Evolutionary conservation across 1,140 invertebrate species (phyloP).

Genomic region (Drosophila oshimai): DNA sequence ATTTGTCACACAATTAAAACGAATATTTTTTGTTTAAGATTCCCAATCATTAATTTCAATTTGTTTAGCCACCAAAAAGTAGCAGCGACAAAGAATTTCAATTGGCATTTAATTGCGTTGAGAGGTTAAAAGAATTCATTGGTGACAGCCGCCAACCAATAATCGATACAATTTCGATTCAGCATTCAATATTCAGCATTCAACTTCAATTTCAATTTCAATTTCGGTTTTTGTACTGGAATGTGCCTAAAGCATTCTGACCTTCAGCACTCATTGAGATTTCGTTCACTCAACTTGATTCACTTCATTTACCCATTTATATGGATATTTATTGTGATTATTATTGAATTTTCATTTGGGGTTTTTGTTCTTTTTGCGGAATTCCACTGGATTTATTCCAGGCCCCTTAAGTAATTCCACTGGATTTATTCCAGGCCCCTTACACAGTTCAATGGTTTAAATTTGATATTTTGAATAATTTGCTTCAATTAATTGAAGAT

Average conservation of each 20-base stretch:
- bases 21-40: slow-evolving; percentile 59
- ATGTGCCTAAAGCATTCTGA: slow-evolving; percentile 68
- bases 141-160: slow-evolving; percentile 65
- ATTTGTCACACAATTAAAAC: slow-evolving; percentile 71
- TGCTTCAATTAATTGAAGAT: too few species aligned
- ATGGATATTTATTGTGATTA: slow-evolving; percentile 66
- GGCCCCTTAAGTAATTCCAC: too few species aligned
- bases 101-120: slow-evolving; percentile 76
- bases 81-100: slow-evolving; percentile 53
- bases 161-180: slow-evolving; percentile 70
- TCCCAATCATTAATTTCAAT: slow-evolving; percentile 62
- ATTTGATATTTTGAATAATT: slow-evolving; percentile 16
- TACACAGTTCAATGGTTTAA: slow-evolving; percentile 56
- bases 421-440: too few species aligned
- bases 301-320: slow-evolving; percentile 37
- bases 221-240: slow-evolving; percentile 66
- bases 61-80: slow-evolving; percentile 21
- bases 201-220: slow-evolving; percentile 36
- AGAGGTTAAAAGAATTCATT: slow-evolving; percentile 59
- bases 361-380: slow-evolving; percentile 15
- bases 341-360: slow-evolving; percentile 63
- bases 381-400: too few species aligned
- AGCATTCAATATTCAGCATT: too few species aligned
- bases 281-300: slow-evolving; percentile 32
- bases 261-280: slow-evolving; percentile 78